Conservation (phyloP, 2,797 vertebrate species). For the Aselliscus stoliczkanus region DNA sequence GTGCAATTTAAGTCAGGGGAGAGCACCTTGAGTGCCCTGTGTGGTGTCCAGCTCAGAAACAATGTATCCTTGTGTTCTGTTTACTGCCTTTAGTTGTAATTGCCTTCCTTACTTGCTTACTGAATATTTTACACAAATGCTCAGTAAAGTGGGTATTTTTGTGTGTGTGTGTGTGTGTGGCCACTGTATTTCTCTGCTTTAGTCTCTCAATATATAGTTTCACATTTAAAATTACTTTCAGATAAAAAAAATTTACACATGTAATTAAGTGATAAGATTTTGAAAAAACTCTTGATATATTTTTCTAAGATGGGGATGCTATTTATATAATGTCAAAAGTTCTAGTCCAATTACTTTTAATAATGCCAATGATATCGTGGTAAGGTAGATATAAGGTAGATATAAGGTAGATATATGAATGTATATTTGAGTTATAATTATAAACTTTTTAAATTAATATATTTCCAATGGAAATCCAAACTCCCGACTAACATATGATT, state of each 20-base stretch:
- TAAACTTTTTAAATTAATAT: not conserved
- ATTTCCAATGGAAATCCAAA: not conserved
- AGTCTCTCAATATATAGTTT: not conserved
- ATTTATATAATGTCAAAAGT: not conserved
- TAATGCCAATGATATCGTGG: not conserved
- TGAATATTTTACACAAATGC: not conserved
- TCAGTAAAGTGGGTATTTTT: not conserved
- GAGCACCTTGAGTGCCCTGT: not conserved
- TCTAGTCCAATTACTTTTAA: not conserved
- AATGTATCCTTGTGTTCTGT: not conserved
- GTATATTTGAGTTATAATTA: not conserved
- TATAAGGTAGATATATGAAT: not conserved
- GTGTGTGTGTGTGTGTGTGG: too few relatives aligned
- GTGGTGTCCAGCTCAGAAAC: not conserved
- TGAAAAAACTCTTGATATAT: not conserved
- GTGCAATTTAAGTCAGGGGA: not conserved
- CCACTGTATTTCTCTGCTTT: not conserved
- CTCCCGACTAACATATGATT: not conserved
- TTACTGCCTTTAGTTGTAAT: not conserved
- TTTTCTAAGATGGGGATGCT: not conserved
- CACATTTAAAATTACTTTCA: not conserved
- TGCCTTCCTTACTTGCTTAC: not conserved
- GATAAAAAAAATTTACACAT: not conserved
- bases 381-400: not conserved
- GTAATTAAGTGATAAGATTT: not conserved